Percentiles rank a stretch among this genome's conserved stretches.
Evolutionary conservation across 2,797 vertebrate genomes (phyloP).

Genomic region (Otolemur crassicaudatus): DNA sequence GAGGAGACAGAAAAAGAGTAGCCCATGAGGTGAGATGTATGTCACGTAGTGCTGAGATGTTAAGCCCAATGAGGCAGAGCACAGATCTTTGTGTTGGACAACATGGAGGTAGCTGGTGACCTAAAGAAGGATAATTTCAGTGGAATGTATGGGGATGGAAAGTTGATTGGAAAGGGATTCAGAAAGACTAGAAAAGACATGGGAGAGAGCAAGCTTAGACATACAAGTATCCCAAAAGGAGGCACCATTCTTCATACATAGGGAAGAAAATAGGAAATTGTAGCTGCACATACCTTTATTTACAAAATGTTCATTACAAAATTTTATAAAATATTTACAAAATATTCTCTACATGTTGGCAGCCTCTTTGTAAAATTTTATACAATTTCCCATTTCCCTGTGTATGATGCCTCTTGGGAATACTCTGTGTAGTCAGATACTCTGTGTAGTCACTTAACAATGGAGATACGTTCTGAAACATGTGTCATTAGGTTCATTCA

Average conservation of each 20-base stretch:
- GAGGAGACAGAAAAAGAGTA: not conserved
- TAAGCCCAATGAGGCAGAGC: not conserved
- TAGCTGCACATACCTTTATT: too few relatives aligned
- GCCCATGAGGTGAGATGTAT: not conserved
- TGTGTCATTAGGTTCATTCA: not conserved
- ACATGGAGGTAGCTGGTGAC: not conserved
- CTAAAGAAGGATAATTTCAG: not conserved
- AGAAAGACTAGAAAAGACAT: slow-evolving; percentile 22
- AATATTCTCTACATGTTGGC: too few relatives aligned
- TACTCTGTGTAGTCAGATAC: too few relatives aligned
- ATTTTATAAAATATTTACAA: too few relatives aligned
- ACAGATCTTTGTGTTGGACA: not conserved
- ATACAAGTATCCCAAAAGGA: not conserved
- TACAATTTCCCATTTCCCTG: too few relatives aligned
- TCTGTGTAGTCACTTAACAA: not conserved
- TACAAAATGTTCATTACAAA: too few relatives aligned
- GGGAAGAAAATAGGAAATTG: too few relatives aligned
- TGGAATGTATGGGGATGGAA: not conserved
- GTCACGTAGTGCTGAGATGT: not conserved
- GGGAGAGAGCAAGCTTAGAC: not conserved
- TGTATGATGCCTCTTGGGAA: too few relatives aligned
- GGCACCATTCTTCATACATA: too few relatives aligned
- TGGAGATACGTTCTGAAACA: not conserved
- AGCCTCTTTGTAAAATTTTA: too few relatives aligned
- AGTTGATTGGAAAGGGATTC: not conserved